A percentile compares a stretch with the other conserved stretches of the same genome.
Conservation (phyloP, 2,888 invertebrate species). For the Ophioninae sp. region DNA sequence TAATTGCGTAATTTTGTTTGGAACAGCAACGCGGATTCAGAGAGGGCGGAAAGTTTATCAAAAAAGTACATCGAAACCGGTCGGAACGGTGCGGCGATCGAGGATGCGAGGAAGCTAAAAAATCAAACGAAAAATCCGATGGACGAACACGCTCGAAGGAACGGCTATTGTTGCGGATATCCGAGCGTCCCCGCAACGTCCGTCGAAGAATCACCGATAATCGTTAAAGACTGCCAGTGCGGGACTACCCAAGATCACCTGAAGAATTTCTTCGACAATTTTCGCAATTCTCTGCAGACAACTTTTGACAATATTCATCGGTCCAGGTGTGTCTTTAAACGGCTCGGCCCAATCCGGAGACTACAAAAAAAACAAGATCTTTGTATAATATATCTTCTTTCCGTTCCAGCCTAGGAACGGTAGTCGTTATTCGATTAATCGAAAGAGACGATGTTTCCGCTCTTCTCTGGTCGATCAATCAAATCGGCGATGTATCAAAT, state of each 20-base stretch:
- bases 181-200: conserved; percentile 42
- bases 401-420: neutral
- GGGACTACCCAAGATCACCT: conserved; percentile 28
- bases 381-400: neutral
- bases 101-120: conserved; percentile 17
- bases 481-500: too few species aligned
- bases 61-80: neutral
- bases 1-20: neutral
- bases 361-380: neutral
- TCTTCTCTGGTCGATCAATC: too few species aligned
- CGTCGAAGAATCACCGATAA: neutral
- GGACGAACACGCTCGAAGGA: conserved; percentile 48
- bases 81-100: neutral
- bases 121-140: conserved; percentile 6
- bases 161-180: conserved; percentile 49
- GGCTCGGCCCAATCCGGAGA: neutral
- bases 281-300: conserved; percentile 60
- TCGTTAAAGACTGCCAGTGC: conserved; percentile 30
- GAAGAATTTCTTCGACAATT: conserved; percentile 58
- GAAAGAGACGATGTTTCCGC: too few species aligned
- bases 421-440: too few species aligned
- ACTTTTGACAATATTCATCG: conserved; percentile 64
- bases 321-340: conserved; percentile 59
- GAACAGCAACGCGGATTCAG: neutral
- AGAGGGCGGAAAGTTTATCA: neutral